Evolutionary conservation across 1,140 invertebrate genomes (phyloP).

Genomic region (Cydia fagiglandana): DNA sequence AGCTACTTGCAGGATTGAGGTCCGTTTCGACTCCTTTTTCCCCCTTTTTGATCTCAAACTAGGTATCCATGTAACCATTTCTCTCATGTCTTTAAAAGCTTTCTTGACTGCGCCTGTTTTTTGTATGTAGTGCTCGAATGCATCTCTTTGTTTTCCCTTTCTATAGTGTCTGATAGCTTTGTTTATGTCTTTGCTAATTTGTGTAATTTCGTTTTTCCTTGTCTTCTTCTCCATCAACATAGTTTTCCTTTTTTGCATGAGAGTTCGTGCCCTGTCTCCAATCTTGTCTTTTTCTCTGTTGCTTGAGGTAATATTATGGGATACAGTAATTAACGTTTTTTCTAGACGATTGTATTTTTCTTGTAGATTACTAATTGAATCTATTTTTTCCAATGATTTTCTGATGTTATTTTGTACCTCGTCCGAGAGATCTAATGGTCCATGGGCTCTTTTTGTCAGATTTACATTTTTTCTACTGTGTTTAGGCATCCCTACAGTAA

Average conservation of each 20-base stretch:
- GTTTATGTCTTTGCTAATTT: neutral
- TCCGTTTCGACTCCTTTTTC: too few species aligned
- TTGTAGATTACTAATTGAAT: neutral
- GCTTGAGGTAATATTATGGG: too few species aligned
- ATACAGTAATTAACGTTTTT: neutral
- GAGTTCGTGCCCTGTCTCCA: neutral
- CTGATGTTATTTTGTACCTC: neutral
- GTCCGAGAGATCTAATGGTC: neutral
- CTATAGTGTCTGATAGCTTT: neutral
- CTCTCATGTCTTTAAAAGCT: neutral
- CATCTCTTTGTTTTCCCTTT: neutral
- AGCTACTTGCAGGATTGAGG: too few species aligned
- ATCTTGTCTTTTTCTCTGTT: too few species aligned
- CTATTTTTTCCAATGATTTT: too few species aligned
- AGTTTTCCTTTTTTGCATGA: neutral
- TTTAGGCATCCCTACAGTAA: neutral
- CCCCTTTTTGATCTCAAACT: too few species aligned
- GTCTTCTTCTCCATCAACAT: neutral
- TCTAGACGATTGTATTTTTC: neutral
- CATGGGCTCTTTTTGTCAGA: neutral
- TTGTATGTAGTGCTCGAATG: neutral
- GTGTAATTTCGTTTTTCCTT: neutral
- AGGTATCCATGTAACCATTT: too few species aligned
- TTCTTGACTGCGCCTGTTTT: neutral
- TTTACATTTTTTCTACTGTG: too few species aligned